Base-by-base conservation (phyloP, 1,140 invertebrate genomes). In the Daktulosphaira vitifoliae region DNA sequence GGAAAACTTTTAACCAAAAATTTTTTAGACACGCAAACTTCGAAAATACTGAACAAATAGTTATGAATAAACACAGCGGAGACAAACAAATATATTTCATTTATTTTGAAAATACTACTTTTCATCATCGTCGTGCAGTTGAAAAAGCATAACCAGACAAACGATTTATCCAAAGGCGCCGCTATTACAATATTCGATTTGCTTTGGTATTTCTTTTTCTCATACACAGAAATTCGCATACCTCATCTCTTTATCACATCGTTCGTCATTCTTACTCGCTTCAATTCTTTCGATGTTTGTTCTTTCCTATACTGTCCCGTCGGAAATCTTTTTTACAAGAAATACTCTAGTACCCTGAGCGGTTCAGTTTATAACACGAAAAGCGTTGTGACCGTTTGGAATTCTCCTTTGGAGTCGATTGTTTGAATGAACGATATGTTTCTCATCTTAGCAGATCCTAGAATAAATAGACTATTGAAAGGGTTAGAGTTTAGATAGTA, bases 141-240 rank as follows among this genome's bases (percentile, higher is more conserved):
- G 25, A 56, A 29, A 51, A 59, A 59, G 42, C 22, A 44, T 6
- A 11, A 44, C 54, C 54, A 59, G 54, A 59, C 54, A 59, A 59
- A 59, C 54, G 39, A 59, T 59, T 59, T 44, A 59, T 59, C 25
- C 29, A 20, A 3, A 59, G 54, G 39, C 54, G 16, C 54, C 39
- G 23, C 54, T 23, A 59, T 59, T 59, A 44, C 38, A 59, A 59
- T 59, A 59, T 59, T 59, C 54, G 38, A 59, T 59, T 44, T 59
- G 54, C 8, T 3, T 46, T 23, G 7, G 54, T 44, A 44, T 59
- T n/a, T 59, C 16, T 33, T 33, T 29, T 26, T 15, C 9, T 9
- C 29, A 11, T 33, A 6, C 29, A 33, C 29, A 33, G 5, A 33
- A 33, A 33, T 11, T 6, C 29, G 11, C 11, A 33, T 33, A 33